These are phyloP conservation scores for Passerculus sandwichensis DNA, from an alignment of 2,797 vertebrate species.

Conservation along the genomic window DNA sequence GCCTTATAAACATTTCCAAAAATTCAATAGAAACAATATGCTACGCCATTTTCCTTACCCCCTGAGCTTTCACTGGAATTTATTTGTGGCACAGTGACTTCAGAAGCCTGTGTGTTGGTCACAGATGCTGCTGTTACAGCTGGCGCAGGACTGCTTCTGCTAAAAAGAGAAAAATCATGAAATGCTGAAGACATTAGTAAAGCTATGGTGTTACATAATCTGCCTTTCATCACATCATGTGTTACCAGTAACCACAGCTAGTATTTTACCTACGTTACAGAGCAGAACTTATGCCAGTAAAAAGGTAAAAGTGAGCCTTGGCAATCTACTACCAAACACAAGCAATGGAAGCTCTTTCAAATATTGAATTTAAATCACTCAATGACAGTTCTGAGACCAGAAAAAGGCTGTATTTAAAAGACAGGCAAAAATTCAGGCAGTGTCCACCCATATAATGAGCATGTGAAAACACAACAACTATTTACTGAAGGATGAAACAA, in stretches of 20 bases:
- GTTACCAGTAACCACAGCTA: neutral
- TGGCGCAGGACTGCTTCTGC: conserved; percentile 83
- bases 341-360: neutral
- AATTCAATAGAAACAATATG: neutral
- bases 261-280: neutral
- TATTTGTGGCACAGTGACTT: conserved; percentile 79
- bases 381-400: neutral
- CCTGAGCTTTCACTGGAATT: conserved; percentile 83
- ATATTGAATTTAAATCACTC: neutral
- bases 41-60: conserved; percentile 71
- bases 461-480: accelerated
- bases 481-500: neutral
- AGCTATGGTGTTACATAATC: neutral
- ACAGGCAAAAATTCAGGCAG: neutral
- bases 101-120: conserved; percentile 79
- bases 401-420: neutral
- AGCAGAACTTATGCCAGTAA: neutral
- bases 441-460: neutral
- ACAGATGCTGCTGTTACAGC: conserved; percentile 81
- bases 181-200: neutral
- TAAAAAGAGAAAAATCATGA: conserved; percentile 20
- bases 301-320: neutral
- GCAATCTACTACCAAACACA: neutral
- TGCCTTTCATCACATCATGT: neutral
- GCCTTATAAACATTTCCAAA: neutral